These are phyloP conservation scores for Butorides virescens DNA, from an alignment of 2,113 vertebrate species.

Conservation along the genomic window DNA sequence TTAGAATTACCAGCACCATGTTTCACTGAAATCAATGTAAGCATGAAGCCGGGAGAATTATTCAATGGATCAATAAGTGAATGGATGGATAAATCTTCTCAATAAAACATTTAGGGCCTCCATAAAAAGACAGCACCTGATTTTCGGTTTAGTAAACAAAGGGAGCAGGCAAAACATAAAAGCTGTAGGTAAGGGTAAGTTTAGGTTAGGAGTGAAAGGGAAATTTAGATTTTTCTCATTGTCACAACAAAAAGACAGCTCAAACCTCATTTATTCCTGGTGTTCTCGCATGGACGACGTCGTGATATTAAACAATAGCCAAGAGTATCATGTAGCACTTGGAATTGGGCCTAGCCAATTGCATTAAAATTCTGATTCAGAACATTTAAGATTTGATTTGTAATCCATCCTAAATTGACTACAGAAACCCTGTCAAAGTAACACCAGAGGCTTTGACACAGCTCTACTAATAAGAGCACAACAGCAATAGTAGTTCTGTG, in stretches of 20 bases:
- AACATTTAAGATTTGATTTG: background rate
- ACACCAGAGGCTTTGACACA: background rate
- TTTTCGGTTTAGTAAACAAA: background rate
- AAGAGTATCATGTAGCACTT: background rate
- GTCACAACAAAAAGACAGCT: background rate
- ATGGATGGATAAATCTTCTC: background rate
- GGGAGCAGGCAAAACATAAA: background rate
- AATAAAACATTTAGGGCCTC: background rate
- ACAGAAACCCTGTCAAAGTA: background rate
- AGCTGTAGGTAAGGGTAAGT: background rate
- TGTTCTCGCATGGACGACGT: background rate
- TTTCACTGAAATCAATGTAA: background rate
- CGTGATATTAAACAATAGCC: background rate
- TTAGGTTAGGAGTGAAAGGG: background rate
- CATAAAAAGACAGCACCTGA: background rate
- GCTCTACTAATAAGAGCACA: background rate
- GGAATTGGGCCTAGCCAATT: background rate
- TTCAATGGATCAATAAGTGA: background rate
- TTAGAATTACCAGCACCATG: background rate
- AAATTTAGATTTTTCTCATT: background rate
- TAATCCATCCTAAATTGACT: background rate
- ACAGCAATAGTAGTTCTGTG: background rate
- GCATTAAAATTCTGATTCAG: background rate
- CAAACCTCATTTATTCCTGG: background rate
- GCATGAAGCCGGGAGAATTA: background rate